A percentile compares a stretch with the other conserved stretches of the same genome.
Evolutionary conservation across 2,797 vertebrate species (phyloP).

Genomic region (Xerus rutilus): DNA sequence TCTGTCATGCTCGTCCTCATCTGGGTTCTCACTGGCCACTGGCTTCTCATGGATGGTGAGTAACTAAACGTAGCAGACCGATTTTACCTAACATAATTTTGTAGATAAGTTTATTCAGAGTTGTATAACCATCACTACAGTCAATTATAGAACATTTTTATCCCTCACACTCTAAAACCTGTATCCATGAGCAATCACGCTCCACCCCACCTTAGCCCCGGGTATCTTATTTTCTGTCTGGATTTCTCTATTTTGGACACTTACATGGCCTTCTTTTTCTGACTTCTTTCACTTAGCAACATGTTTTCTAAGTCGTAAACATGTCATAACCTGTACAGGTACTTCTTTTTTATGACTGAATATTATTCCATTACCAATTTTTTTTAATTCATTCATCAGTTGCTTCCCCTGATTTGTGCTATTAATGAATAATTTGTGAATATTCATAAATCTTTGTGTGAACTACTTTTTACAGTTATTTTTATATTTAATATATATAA

Average conservation of each 20-base stretch:
- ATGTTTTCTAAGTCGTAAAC: neutral
- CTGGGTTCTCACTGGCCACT: slow-evolving; percentile 99
- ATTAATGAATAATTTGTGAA: neutral
- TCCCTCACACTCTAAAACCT: neutral
- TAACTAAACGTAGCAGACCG: slow-evolving; percentile 38
- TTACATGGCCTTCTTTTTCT: neutral
- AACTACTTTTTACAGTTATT: neutral
- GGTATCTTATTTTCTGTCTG: neutral
- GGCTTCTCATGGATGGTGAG: slow-evolving; percentile 99
- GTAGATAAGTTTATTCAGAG: neutral
- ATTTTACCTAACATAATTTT: neutral
- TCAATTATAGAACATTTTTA: neutral
- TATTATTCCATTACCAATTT: neutral
- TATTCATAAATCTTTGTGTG: neutral
- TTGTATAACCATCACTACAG: neutral
- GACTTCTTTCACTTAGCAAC: neutral
- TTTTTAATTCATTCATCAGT: neutral
- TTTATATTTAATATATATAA: neutral
- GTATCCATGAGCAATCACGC: neutral
- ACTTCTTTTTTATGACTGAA: neutral
- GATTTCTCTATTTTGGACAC: neutral
- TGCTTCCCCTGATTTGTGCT: neutral
- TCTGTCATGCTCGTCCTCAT: slow-evolving; percentile 99
- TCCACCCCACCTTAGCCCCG: neutral
- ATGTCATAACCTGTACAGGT: neutral